Evolutionary conservation across 2,113 vertebrate species (phyloP).

Genomic region (Nothobranchius furzeri): DNA sequence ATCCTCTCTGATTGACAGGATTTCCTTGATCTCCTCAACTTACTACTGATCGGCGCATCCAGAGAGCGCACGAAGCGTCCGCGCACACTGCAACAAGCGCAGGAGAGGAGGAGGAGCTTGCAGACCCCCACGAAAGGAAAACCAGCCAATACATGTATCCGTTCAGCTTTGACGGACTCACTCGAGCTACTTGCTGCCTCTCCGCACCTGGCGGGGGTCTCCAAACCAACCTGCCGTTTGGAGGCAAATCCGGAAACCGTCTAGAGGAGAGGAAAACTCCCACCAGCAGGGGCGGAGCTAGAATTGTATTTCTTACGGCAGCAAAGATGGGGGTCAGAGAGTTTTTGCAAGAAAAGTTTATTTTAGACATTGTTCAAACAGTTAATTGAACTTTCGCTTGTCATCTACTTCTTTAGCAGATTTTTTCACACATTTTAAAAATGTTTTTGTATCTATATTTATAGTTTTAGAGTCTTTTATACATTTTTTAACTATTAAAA

Average conservation of each 20-base stretch:
- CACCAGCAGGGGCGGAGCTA: too few species aligned
- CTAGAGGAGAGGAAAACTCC: too few species aligned
- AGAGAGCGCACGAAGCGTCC: conserved; percentile 53
- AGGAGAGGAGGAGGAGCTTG: conserved; percentile 63
- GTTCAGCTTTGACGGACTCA: conserved; percentile 45
- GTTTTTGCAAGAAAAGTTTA: too few species aligned
- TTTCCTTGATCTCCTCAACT: conserved; percentile 58
- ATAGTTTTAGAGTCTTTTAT: too few species aligned
- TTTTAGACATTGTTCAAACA: too few species aligned
- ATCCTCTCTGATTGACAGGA: conserved; percentile 3
- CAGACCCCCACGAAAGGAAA: conserved; percentile 12
- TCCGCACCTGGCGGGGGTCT: conserved; percentile 28
- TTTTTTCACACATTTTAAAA: too few species aligned
- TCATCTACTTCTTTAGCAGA: too few species aligned
- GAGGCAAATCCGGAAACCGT: neutral
- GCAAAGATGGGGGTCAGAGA: too few species aligned
- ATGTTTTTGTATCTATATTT: too few species aligned
- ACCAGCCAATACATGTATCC: conserved; percentile 57
- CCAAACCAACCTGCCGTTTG: neutral
- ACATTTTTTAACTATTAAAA: too few species aligned
- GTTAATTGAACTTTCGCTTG: too few species aligned
- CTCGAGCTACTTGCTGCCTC: conserved; percentile 28
- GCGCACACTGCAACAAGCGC: conserved; percentile 66
- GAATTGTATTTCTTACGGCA: too few species aligned
- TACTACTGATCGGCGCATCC: conserved; percentile 45